Evolutionary conservation across 2,797 vertebrate genomes (phyloP).

Genomic region (Spea hammondii): DNA sequence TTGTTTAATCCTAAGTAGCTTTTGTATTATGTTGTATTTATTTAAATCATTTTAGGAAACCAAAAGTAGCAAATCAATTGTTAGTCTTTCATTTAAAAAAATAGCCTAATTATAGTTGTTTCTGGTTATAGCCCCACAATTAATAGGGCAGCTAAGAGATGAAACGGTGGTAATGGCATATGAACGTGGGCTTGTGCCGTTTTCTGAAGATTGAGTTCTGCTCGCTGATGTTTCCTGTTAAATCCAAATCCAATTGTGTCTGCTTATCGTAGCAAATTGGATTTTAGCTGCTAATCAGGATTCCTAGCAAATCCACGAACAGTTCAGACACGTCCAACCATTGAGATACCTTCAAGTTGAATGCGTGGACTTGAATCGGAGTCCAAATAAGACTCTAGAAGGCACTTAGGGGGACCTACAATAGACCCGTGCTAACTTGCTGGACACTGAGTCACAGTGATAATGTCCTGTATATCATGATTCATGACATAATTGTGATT

Average conservation of each 20-base stretch:
- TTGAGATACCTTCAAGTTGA: not conserved
- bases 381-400: too few relatives aligned
- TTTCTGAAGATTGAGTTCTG: slow-evolving; percentile 1
- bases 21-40: slow-evolving; percentile 6
- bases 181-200: not conserved
- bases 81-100: slow-evolving; percentile 19
- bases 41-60: slow-evolving; percentile 12
- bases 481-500: too few relatives aligned
- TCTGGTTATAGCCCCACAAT: slow-evolving; percentile 2
- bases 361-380: not conserved
- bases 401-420: too few relatives aligned
- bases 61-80: slow-evolving; percentile 17
- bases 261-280: slow-evolving; percentile 5
- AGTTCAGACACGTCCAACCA: not conserved
- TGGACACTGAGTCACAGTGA: too few relatives aligned
- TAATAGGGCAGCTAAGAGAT: not conserved
- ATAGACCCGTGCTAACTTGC: too few relatives aligned
- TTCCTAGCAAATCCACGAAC: not conserved
- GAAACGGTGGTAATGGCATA: not conserved
- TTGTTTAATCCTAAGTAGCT: slow-evolving; percentile 20
- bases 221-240: slow-evolving; percentile 19
- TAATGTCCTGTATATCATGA: too few relatives aligned
- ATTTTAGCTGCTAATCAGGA: slow-evolving; percentile 2
- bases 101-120: slow-evolving; percentile 15
- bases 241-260: not conserved